Conservation (phyloP, 2,113 vertebrate genomes). For the Helogale parvula region DNA sequence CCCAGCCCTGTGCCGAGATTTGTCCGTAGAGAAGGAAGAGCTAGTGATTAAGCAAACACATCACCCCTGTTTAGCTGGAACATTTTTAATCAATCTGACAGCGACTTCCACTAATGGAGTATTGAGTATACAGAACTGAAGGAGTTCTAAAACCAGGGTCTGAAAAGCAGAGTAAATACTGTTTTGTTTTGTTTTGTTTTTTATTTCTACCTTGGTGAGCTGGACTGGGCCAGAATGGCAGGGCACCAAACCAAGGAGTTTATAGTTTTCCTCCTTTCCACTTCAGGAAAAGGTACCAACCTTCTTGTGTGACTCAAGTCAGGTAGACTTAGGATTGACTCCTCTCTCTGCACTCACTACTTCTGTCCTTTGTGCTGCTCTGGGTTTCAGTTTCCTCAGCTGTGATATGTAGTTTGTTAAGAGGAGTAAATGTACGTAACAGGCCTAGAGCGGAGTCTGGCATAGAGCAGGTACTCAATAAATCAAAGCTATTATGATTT, state of each 20-base stretch:
- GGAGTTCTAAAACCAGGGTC: slow-evolving; percentile 3
- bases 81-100: background rate
- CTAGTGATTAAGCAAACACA: background rate
- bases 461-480: background rate
- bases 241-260: background rate
- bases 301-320: background rate
- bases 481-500: background rate
- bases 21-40: background rate
- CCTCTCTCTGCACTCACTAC: background rate
- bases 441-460: background rate
- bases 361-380: background rate
- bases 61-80: background rate
- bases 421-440: background rate
- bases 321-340: background rate
- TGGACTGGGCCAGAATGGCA: background rate
- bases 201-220: slow-evolving; percentile 4
- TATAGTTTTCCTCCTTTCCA: background rate
- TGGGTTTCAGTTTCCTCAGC: background rate
- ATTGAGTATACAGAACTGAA: background rate
- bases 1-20: background rate
- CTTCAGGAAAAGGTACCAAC: background rate
- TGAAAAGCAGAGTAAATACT: background rate
- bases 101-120: background rate
- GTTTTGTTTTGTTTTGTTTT: background rate
- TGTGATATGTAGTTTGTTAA: background rate